Evolutionary conservation across 1,140 invertebrate species (phyloP), one percentile per base, ranked within the genome.

Genomic region (Chrysoperla carnea): DNA sequence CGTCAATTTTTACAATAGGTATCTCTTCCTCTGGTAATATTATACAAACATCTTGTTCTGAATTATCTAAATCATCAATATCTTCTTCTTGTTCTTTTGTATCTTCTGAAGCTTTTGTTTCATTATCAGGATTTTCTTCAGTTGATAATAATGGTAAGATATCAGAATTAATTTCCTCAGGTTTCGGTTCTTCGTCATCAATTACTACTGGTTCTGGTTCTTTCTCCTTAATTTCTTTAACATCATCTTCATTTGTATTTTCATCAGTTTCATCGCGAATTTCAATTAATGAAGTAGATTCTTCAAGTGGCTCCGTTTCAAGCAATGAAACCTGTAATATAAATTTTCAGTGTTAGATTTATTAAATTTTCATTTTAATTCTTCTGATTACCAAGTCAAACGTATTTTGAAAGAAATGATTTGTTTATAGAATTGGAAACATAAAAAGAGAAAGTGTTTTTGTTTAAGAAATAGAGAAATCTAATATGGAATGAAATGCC

Each of bases 21-120:
- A 64, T 59, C 6, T 63, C 50, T 48, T 75, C 47, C 29, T 46
- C 47, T 6, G 44, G 57, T 12, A 50, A 44, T 6, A 63, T 63
- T 45, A 65, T 63, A 37, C 68, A 62, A 43, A 66, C 62, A 1
- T 68, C 67, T 46, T 70, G 74, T 29, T 74, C 62, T 41, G 73
- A 70, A 14, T 74, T 68, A 50, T 74, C 69, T 42, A 70, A 70
- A 41, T 70, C 63, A 6, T 67, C 64, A 8, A 58, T 47, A 29
- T 54, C 50, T 9, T 48, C 47, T 37, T 45, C 33, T 58, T 27
- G 42, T 39, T 17, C 45, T 59, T 54, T n/a, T 59, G 52, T n/a
- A 45, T 46, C 40, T 55, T 48, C 8, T 41, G 42, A 17, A 33
- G 38, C 7, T 52, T 23, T 23, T 23, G 17, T 46, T 42, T 49